Evolutionary conservation across 2,888 invertebrate genomes (phyloP).

Genomic region (Napeogenes inachia): DNA sequence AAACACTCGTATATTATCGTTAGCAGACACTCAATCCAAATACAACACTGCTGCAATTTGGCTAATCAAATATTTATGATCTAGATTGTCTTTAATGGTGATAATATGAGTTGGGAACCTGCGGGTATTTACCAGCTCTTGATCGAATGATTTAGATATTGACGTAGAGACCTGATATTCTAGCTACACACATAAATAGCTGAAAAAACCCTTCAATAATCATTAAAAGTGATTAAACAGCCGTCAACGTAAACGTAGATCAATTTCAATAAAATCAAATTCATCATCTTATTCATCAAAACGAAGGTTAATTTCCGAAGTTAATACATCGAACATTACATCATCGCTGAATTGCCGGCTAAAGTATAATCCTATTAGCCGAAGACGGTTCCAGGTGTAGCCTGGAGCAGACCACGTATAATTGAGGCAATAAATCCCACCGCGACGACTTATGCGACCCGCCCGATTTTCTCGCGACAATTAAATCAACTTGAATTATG

Average conservation of each 20-base stretch:
- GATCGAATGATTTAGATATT: too few species aligned
- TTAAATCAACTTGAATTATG: conserved; percentile 68
- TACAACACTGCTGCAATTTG: conserved; percentile 11
- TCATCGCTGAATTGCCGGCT: conserved; percentile 40
- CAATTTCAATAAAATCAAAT: too few species aligned
- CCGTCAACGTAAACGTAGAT: too few species aligned
- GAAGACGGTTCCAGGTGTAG: conserved; percentile 51
- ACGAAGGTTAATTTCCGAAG: conserved; percentile 33
- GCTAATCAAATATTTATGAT: conserved; percentile 9
- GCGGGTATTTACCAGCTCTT: too few species aligned
- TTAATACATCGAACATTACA: conserved; percentile 40
- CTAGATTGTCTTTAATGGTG: conserved; percentile 1
- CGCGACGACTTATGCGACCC: conserved; percentile 55
- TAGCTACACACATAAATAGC: too few species aligned
- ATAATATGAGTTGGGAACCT: too few species aligned
- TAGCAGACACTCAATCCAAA: conserved; percentile 14
- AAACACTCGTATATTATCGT: conserved; percentile 17
- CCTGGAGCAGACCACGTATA: conserved; percentile 58
- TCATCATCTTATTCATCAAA: neutral
- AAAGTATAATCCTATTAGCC: conserved; percentile 47
- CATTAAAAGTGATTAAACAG: too few species aligned
- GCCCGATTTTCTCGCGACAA: conserved; percentile 56
- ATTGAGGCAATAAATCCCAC: conserved; percentile 69
- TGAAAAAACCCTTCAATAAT: too few species aligned
- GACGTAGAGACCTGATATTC: too few species aligned